Evolutionary conservation across 2,113 vertebrate species (phyloP), one percentile per base, ranked within the genome.

Genomic region (Labrus mixtus): DNA sequence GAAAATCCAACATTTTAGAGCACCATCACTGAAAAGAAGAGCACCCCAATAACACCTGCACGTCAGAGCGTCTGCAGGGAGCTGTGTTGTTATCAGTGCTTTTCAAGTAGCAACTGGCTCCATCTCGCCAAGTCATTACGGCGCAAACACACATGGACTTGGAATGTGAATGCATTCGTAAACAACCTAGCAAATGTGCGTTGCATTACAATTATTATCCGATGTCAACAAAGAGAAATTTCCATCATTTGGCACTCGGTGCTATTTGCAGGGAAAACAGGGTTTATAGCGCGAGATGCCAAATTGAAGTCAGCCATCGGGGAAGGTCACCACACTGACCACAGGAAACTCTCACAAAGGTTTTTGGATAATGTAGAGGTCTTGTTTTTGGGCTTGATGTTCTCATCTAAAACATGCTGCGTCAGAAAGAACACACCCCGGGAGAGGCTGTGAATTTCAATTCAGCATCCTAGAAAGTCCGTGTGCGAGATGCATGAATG

Each of bases 401-500:
- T 33, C 12, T 63, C 45, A 53, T 39, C n/a, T 22, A 54, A 50
- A 15, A 11, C 45, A 9, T 10, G 39, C 12, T 20, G 36, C 8
- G 20, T 55, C 48, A 66, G 37, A 54, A 54, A 45, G 13, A 29
- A 41, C 10, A 20, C 20, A 43, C 41, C 22, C 13, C 22, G 13
- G 55, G 39, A 59, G 11, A 66, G 0, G 1, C 36, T 36, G 10
- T 6, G 12, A 17, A 20, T 13, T 56, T 43, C 43, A 41, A 56
- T 51, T 48, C 37, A 15, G 25, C 8, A 5, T 43, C 60, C 36
- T 36, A 12, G 59, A 64, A 59, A 58, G 17, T 33, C 65, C 9
- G 8, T 58, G 3, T 63, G 57, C n/a, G 15, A 41, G 29, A 56
- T 17, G 46, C 41, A 66, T 60, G 79, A 22, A 55, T 55, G 55